Evolutionary conservation across 1,140 invertebrate genomes (phyloP).

Genomic region (Caenorhabditis briggsae): DNA sequence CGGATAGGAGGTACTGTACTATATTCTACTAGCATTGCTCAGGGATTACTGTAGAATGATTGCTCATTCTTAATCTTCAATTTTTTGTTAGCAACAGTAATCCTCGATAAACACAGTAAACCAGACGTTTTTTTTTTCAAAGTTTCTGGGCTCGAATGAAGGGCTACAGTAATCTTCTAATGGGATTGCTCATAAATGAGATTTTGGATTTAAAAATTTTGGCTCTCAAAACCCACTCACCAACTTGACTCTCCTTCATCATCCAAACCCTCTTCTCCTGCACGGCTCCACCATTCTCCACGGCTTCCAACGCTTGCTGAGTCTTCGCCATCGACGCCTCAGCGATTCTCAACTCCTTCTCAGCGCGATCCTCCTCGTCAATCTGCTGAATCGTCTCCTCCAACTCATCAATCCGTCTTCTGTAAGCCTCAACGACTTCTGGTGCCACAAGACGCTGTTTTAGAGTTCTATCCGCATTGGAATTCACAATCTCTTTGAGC

Average conservation of each 20-base stretch:
- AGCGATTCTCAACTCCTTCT: constrained; percentile 86
- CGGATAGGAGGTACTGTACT: too few species aligned
- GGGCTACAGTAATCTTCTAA: too few species aligned
- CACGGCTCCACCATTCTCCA: constrained; percentile 71
- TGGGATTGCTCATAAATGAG: too few species aligned
- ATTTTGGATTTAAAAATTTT: too few species aligned
- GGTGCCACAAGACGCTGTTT: constrained; percentile 89
- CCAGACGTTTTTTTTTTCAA: too few species aligned
- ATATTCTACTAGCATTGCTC: too few species aligned
- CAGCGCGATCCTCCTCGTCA: constrained; percentile 87
- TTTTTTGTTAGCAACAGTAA: too few species aligned
- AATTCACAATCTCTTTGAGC: constrained; percentile 91
- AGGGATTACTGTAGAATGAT: too few species aligned
- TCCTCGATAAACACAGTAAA: too few species aligned
- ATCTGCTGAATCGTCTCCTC: constrained; percentile 87
- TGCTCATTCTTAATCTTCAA: too few species aligned
- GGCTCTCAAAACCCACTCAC: not conserved
- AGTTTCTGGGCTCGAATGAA: too few species aligned
- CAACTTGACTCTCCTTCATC: constrained; percentile 81
- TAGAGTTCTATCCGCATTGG: constrained; percentile 82
- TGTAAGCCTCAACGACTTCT: constrained; percentile 90
- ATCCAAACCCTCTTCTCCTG: constrained; percentile 85
- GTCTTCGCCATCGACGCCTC: constrained; percentile 88
- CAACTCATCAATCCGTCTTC: constrained; percentile 83
- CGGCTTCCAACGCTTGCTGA: constrained; percentile 84